Conservation (phyloP, 1,140 invertebrate genomes). For the Hylyphantes graminicola region DNA sequence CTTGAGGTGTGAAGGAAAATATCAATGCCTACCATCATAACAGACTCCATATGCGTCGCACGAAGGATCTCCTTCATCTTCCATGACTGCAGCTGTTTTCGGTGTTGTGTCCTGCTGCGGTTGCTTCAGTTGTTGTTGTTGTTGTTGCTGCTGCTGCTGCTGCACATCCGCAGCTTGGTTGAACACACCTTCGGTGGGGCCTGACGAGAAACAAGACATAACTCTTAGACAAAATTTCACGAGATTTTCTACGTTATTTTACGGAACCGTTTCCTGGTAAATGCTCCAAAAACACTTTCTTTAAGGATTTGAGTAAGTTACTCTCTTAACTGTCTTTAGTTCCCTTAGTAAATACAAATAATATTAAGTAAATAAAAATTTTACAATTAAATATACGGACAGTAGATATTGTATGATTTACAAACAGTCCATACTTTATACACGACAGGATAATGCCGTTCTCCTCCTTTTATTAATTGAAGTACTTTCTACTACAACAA, state of each 20-base stretch:
- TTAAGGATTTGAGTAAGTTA: neutral
- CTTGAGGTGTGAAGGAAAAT: neutral
- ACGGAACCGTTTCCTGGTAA: neutral
- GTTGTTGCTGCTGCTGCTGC: neutral
- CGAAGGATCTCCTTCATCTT: constrained; percentile 58
- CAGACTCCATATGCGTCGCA: constrained; percentile 95
- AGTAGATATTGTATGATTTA: too few relatives aligned
- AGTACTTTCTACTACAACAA: too few relatives aligned
- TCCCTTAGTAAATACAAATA: too few relatives aligned
- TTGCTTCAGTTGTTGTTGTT: neutral
- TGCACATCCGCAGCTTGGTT: constrained; percentile 37
- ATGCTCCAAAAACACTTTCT: neutral
- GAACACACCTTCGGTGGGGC: constrained; percentile 32
- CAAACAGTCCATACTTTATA: too few relatives aligned
- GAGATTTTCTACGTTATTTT: neutral
- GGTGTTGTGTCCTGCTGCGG: constrained; percentile 29
- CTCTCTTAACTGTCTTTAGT: neutral
- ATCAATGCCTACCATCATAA: constrained; percentile 74
- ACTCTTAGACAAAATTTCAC: neutral
- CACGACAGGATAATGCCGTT: too few relatives aligned
- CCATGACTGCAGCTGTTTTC: constrained; percentile 55
- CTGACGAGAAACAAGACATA: neutral
- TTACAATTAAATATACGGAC: too few relatives aligned
- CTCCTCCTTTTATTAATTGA: too few relatives aligned
- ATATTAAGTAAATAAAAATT: too few relatives aligned